phyloP scores from a whole-genome alignment of 1,140 invertebrate species.

The Saxidomus purpurata region DNA sequence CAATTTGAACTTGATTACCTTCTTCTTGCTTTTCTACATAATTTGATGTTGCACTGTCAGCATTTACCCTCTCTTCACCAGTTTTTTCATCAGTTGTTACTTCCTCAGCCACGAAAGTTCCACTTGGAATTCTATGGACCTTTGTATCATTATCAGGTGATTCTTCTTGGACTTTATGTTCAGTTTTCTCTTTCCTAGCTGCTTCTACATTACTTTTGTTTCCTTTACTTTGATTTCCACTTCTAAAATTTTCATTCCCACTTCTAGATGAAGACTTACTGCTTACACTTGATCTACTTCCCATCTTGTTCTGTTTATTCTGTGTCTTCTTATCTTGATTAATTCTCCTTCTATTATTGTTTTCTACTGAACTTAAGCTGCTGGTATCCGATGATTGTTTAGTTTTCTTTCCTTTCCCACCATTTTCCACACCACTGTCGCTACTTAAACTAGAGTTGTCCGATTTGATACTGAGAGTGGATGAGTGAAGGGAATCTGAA shows the following conservation, averaged over 20 bases:
- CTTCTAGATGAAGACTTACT: conserved; percentile 12
- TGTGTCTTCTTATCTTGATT: neutral
- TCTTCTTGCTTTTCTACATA: neutral
- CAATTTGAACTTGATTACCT: neutral
- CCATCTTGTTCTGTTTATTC: conserved; percentile 3
- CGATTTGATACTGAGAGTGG: conserved; percentile 11
- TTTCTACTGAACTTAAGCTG: neutral
- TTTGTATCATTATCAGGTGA: neutral
- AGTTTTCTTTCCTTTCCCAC: neutral
- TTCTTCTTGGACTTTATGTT: neutral
- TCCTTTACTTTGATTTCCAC: neutral
- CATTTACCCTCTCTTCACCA: neutral
- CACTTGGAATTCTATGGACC: conserved; percentile 28
- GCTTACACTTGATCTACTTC: conserved; percentile 17
- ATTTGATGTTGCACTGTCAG: neutral
- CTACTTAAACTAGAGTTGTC: neutral
- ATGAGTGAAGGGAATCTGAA: conserved; percentile 39
- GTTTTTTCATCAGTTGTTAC: neutral
- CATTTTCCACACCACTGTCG: conserved; percentile 14
- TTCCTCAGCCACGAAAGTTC: neutral
- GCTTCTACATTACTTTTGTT: neutral
- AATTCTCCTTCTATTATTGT: neutral
- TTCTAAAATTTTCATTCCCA: neutral
- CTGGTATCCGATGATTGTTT: neutral
- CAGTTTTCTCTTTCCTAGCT: neutral